These are phyloP conservation scores for Percina caprodes DNA, from an alignment of 2,113 vertebrate species.

Conservation along the genomic window DNA sequence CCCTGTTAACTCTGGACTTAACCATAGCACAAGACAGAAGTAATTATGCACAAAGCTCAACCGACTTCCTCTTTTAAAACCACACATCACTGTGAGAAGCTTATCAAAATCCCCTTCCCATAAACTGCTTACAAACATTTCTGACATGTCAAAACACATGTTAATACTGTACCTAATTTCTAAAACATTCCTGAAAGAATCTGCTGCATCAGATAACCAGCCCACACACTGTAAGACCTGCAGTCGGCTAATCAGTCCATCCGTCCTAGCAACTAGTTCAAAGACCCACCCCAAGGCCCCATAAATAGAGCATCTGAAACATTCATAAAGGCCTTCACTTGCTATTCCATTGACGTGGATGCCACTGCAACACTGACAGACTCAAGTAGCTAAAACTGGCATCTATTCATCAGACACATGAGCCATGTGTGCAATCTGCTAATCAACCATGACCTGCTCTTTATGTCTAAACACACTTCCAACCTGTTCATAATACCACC, in stretches of 20 bases:
- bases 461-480: slow-evolving; percentile 18
- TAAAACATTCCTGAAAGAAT: slow-evolving; percentile 51
- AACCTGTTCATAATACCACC: background rate
- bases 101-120: slow-evolving; percentile 59
- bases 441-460: slow-evolving; percentile 41
- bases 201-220: slow-evolving; percentile 55
- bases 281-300: slow-evolving; percentile 57
- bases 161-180: slow-evolving; percentile 38
- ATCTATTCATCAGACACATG: slow-evolving; percentile 69
- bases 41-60: slow-evolving; percentile 19
- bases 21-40: slow-evolving; percentile 5
- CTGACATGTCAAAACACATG: slow-evolving; percentile 61
- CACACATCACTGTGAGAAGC: slow-evolving; percentile 42
- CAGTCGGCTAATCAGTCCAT: slow-evolving; percentile 61
- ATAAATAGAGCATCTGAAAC: slow-evolving; percentile 78
- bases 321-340: slow-evolving; percentile 77
- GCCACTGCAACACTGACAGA: slow-evolving; percentile 60
- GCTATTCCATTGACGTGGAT: slow-evolving; percentile 73
- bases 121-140: slow-evolving; percentile 73
- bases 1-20: slow-evolving; percentile 8
- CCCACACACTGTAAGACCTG: slow-evolving; percentile 22
- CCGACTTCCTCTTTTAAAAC: slow-evolving; percentile 60
- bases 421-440: slow-evolving; percentile 49
- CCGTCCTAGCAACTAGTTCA: slow-evolving; percentile 52
- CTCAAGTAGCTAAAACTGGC: slow-evolving; percentile 72